Evolutionary conservation across 23 tunicate species (phyloP).

Genomic region (Clavelina lepadiformis): DNA sequence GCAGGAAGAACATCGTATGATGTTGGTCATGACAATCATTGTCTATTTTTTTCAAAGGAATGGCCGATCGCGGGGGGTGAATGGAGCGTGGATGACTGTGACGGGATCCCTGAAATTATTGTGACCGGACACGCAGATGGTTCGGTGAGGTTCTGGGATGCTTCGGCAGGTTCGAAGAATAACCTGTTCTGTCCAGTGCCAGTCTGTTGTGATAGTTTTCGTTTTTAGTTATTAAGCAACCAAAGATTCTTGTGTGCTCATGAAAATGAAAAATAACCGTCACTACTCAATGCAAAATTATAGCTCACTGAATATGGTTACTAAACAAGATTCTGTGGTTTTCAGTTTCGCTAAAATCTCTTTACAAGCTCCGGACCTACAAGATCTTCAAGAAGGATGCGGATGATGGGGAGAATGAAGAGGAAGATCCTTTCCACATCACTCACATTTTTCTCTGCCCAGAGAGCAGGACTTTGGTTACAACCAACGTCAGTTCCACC

Average conservation of each 20-base stretch:
- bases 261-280: no score
- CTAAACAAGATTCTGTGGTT: no score
- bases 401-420: conserved; percentile 6
- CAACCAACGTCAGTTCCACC: conserved; percentile 39
- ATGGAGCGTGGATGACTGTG: conserved; percentile 24
- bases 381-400: conserved; percentile 43
- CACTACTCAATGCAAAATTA: no score
- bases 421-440: conserved; percentile 42
- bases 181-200: not conserved
- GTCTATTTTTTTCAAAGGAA: conserved; percentile 17
- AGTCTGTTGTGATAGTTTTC: not conserved
- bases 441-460: conserved; percentile 45
- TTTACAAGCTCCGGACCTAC: conserved; percentile 69
- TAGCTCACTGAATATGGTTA: not conserved
- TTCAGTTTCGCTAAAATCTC: conserved; percentile 35
- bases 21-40: no score
- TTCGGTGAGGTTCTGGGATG: conserved; percentile 85
- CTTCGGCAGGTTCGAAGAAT: conserved; percentile 58
- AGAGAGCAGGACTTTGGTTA: conserved; percentile 35
- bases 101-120: conserved; percentile 49
- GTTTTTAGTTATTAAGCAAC: no score
- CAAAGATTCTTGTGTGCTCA: no score
- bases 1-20: no score
- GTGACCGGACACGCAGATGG: conserved; percentile 91
- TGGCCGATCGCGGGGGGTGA: conserved; percentile 86